phyloP scores from a whole-genome alignment of 2,797 vertebrate genomes.

The Aplochiton taeniatus region DNA sequence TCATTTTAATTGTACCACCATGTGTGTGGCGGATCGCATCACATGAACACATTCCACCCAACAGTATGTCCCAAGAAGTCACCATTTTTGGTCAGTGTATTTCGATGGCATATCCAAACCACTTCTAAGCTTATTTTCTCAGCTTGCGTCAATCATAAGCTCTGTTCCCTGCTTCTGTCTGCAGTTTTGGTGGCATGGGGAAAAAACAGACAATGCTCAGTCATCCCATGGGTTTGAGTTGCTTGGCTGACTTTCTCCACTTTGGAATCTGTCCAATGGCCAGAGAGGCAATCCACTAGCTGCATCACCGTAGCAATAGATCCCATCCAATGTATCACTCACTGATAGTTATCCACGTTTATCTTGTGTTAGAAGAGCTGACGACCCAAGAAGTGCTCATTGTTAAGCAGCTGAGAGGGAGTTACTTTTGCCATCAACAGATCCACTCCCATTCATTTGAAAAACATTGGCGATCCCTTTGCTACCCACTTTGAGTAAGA shows the following conservation, averaged over 20 bases:
- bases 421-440: no score
- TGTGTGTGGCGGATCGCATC: conserved; percentile 48
- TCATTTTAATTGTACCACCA: conserved; percentile 36
- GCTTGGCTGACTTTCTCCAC: not conserved
- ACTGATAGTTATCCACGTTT: not conserved
- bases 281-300: conserved; percentile 2
- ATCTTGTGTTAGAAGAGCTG: not conserved
- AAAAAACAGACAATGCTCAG: conserved; percentile 6
- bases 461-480: no score
- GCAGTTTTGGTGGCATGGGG: not conserved
- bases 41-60: conserved; percentile 2
- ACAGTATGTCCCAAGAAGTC: conserved; percentile 3
- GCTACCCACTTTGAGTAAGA: no score
- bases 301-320: conserved; percentile 1
- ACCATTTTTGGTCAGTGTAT: not conserved
- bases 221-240: not conserved
- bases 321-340: conserved; percentile 16
- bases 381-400: no score
- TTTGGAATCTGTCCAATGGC: not conserved
- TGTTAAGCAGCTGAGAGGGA: no score
- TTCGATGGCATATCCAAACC: not conserved
- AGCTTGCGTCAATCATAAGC: not conserved
- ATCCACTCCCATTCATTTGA: no score
- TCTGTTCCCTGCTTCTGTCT: not conserved
- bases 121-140: conserved; percentile 15